Evolutionary conservation across 2,797 vertebrate genomes (phyloP).

Genomic region (Typhlichthys subterraneus): DNA sequence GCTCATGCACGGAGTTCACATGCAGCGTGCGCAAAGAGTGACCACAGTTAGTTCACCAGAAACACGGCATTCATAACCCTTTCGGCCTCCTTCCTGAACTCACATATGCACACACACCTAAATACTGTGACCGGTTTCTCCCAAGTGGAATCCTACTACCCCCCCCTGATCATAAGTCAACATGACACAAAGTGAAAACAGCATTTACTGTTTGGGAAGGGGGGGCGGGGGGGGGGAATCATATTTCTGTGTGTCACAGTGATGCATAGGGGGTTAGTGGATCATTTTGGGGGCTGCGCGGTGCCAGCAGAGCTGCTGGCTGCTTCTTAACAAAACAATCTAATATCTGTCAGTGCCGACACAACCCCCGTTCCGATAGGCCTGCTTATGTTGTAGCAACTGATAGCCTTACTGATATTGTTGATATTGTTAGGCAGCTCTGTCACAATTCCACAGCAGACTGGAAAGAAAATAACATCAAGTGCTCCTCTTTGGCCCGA

Average conservation of each 20-base stretch:
- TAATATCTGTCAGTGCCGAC: constrained; percentile 28
- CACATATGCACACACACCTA: constrained; percentile 18
- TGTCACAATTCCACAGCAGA: constrained; percentile 43
- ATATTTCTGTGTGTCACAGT: constrained; percentile 29
- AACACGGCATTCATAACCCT: constrained; percentile 31
- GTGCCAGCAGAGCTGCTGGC: constrained; percentile 26
- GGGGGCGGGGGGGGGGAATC: constrained; percentile 29
- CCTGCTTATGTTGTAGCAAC: constrained; percentile 22
- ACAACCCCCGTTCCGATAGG: constrained; percentile 25
- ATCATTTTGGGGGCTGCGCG: constrained; percentile 28
- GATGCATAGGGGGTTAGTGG: constrained; percentile 26
- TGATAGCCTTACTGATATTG: constrained; percentile 35
- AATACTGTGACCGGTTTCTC: constrained; percentile 30
- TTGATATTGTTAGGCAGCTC: constrained; percentile 43
- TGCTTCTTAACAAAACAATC: constrained; percentile 28
- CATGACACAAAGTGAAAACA: constrained; percentile 38
- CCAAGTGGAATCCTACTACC: constrained; percentile 54
- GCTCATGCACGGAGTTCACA: background rate
- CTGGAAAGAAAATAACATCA: constrained; percentile 18
- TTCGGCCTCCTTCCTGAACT: constrained; percentile 37
- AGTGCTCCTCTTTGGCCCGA: constrained; percentile 21
- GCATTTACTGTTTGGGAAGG: constrained; percentile 16
- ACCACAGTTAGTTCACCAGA: constrained; percentile 9
- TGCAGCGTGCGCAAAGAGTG: constrained; percentile 11
- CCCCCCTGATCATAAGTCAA: constrained; percentile 59